Conservation (phyloP, 2,113 vertebrate genomes). For the Polyodon spathula region DNA sequence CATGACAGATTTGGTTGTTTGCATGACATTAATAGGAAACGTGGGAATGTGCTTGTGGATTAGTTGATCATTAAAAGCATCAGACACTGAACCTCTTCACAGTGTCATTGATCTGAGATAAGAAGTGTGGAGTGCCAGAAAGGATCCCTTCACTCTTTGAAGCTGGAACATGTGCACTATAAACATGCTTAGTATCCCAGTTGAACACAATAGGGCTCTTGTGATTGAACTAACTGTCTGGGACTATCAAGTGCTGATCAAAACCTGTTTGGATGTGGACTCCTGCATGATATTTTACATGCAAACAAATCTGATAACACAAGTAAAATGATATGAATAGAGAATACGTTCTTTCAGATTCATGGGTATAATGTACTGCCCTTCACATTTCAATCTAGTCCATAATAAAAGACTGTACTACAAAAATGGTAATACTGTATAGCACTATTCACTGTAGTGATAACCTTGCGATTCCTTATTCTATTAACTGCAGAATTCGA, state of each 20-base stretch:
- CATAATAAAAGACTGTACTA: too few species aligned
- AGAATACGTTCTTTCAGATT: too few species aligned
- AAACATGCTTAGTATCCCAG: not conserved
- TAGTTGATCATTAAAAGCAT: conserved; percentile 22
- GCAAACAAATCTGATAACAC: too few species aligned
- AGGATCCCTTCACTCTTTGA: not conserved
- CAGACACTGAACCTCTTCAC: conserved; percentile 8
- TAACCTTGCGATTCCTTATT: too few species aligned
- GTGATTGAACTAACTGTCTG: not conserved
- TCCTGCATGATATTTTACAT: not conserved
- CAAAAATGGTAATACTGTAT: too few species aligned
- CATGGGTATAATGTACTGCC: too few species aligned
- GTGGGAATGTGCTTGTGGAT: conserved; percentile 16
- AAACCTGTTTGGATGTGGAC: not conserved
- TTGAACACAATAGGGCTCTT: conserved; percentile 1
- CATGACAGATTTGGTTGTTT: conserved; percentile 16
- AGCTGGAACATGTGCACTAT: not conserved
- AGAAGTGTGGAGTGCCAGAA: conserved; percentile 2
- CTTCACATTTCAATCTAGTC: too few species aligned
- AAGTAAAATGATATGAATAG: too few species aligned
- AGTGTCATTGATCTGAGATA: not conserved
- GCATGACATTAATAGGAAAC: conserved; percentile 21
- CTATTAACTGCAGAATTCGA: too few species aligned
- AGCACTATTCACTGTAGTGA: too few species aligned
- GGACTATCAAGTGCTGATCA: not conserved